Evolutionary conservation across 2,797 vertebrate genomes (phyloP), one percentile per base, ranked within the genome.

Genomic region (Acomys russatus): DNA sequence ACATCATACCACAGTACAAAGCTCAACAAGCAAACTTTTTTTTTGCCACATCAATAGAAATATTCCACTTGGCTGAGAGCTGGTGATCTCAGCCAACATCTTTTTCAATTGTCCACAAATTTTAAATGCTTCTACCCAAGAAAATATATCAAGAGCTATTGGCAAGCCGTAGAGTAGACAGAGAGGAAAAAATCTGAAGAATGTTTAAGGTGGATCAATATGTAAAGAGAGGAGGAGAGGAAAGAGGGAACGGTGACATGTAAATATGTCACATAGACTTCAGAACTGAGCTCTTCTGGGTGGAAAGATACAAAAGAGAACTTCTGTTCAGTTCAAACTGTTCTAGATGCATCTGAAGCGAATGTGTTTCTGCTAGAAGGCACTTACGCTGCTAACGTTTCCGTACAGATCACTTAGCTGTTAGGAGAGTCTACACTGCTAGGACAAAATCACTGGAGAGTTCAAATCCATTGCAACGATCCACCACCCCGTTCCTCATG

Each of bases 21-120:
- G 9, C 90, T 95, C 20, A 93, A 91, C 74, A 82, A 56, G 6
- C 28, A 77, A 70, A 9, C 3, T 49, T 92, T 93, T 92, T 92
- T 44, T 44, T 17, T 18, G 35, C 9, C 66, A 73, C 28, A 20
- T 95, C 35, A 87, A 54, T 51, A 94, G 22, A 92, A 90, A 89
- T 87, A 84, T 9, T 90, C 1, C 11, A 63, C 82, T 51, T 92
- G 70, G 17, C 51, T 88, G 77, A 89, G 30, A 96, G 63, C 86
- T 89, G 11, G 1, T 83, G 12, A 86, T 93, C 28, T 96, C 23
- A 82, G 25, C 1, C 71, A 84, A n/a, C 1, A 61, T 78, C 12
- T 1, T 91, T 61, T 73, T 85, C 15, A 5, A 56, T 85, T 15
- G 22, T 73, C 25, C 22, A 82, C n/a, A 95, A 51, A 78, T 78